These are phyloP conservation scores for Camponotus vicinus DNA, from an alignment of 1,140 invertebrate species.

Conservation along the genomic window DNA sequence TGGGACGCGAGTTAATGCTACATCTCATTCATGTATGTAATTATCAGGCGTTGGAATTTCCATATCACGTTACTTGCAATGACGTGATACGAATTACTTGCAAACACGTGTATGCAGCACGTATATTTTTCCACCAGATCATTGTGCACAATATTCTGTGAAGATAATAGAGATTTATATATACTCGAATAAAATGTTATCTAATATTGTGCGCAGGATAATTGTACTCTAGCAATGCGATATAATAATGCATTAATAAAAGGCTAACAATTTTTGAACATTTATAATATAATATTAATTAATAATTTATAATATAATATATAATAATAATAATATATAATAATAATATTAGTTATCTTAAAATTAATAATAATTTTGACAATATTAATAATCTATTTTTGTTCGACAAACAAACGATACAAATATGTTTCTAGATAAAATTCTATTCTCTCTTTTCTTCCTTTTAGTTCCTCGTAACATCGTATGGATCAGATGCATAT, in stretches of 20 bases:
- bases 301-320: too few species aligned
- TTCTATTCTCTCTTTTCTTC: conserved; percentile 69
- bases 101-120: background rate
- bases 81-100: background rate
- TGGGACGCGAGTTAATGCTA: conserved; percentile 94
- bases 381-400: background rate
- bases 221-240: too few species aligned
- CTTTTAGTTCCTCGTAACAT: conserved; percentile 92
- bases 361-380: background rate
- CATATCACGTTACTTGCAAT: conserved; percentile 64
- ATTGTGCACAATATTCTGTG: background rate
- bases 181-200: too few species aligned
- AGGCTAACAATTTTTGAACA: background rate
- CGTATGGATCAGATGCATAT: conserved; percentile 92
- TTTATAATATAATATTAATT: background rate
- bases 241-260: background rate
- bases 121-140: background rate
- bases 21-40: conserved; percentile 93
- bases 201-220: too few species aligned
- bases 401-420: background rate
- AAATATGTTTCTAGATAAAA: background rate
- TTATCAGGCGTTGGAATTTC: conserved; percentile 59
- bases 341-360: background rate
- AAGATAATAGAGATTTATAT: background rate
- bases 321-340: background rate